These are phyloP conservation scores for Acipenser ruthenus DNA, from an alignment of 2,797 vertebrate genomes.

Conservation along the genomic window DNA sequence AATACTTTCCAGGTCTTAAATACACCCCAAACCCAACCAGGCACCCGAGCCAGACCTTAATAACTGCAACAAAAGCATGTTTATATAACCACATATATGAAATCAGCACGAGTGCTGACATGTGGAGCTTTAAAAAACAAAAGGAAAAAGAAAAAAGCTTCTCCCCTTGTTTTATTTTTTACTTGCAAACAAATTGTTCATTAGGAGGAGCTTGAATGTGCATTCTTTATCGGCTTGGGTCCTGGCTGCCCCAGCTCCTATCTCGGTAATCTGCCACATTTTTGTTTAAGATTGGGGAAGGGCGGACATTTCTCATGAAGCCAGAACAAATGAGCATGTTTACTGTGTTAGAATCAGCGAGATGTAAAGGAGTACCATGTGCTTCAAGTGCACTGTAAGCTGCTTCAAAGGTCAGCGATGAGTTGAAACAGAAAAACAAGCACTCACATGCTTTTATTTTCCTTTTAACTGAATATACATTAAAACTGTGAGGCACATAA, in stretches of 20 bases:
- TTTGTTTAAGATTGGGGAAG: not conserved
- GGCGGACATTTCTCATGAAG: constrained; percentile 12
- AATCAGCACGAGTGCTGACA: too few species aligned
- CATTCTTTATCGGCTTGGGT: not conserved
- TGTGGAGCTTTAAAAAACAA: too few species aligned
- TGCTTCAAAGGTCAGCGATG: constrained; percentile 33
- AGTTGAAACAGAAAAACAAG: too few species aligned
- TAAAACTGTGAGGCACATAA: constrained; percentile 8
- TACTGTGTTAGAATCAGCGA: constrained; percentile 11
- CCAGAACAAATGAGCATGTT: constrained; percentile 27
- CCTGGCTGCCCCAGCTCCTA: not conserved
- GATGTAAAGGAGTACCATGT: constrained; percentile 20
- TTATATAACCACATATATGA: too few species aligned
- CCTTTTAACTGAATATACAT: constrained; percentile 10
- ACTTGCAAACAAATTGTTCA: too few species aligned
- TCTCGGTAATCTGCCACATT: constrained; percentile 11
- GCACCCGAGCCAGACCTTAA: too few species aligned
- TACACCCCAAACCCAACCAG: too few species aligned
- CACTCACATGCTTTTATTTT: constrained; percentile 47
- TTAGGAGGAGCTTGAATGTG: not conserved
- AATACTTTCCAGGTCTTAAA: too few species aligned
- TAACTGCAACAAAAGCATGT: too few species aligned
- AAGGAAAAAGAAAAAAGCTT: too few species aligned
- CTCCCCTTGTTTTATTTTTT: too few species aligned
- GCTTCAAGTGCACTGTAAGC: constrained; percentile 34